A percentile compares a stretch with the other conserved stretches of the same genome.
phyloP scores from a whole-genome alignment of 1,140 invertebrate genomes.

The Drosophila pseudoobscura region DNA sequence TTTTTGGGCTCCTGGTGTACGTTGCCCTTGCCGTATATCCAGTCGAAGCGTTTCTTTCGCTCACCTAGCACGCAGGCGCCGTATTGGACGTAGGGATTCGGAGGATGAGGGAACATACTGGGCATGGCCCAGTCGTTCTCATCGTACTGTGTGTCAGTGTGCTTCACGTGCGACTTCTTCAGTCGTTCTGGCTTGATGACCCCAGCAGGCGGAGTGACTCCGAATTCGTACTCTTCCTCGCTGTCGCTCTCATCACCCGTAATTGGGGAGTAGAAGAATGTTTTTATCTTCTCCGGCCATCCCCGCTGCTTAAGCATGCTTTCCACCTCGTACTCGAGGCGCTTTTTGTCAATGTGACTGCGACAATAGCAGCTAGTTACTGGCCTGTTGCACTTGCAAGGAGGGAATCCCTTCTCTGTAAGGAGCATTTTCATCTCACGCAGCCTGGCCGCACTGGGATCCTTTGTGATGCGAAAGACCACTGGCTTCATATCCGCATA shows the following conservation, averaged over 20 bases:
- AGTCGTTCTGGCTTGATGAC: constrained; percentile 62
- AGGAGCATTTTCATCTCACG: constrained; percentile 47
- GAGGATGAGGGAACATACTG: constrained; percentile 55
- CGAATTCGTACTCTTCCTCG: constrained; percentile 74
- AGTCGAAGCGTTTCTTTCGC: constrained; percentile 42
- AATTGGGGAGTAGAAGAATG: constrained; percentile 29
- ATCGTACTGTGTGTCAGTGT: constrained; percentile 68
- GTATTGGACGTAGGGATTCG: constrained; percentile 56
- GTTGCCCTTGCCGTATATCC: constrained; percentile 56
- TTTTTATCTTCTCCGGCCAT: constrained; percentile 31
- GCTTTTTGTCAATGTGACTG: constrained; percentile 52
- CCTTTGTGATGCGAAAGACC: constrained; percentile 73
- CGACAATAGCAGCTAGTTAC: constrained; percentile 68
- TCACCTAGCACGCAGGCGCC: constrained; percentile 52
- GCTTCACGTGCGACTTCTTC: constrained; percentile 28
- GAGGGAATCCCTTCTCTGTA: constrained; percentile 43
- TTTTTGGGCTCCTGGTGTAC: constrained; percentile 37
- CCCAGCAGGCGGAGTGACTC: constrained; percentile 78
- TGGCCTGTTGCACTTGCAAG: constrained; percentile 59
- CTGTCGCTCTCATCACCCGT: constrained; percentile 52
- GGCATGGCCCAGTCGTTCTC: constrained; percentile 64
- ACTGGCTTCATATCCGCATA: constrained; percentile 75
- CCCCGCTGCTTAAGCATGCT: constrained; percentile 16
- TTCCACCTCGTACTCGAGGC: constrained; percentile 45
- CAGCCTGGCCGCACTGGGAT: constrained; percentile 38